A percentile compares a stretch with the other conserved stretches of the same genome.
Conservation (phyloP, 2,888 invertebrate genomes). For the Ceriagrion tenellum region DNA sequence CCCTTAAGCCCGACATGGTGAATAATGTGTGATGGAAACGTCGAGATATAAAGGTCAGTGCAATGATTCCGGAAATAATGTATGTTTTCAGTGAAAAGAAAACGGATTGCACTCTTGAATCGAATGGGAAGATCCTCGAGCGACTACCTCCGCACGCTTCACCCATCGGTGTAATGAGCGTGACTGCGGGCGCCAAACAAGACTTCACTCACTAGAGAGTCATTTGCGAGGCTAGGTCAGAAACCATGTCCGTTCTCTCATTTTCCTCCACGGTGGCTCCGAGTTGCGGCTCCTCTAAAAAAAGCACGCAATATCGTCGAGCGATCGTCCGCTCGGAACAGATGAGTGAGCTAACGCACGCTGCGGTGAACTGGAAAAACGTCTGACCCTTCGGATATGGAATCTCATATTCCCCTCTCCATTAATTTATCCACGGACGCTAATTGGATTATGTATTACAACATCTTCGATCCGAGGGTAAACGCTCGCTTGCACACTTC, state of each 20-base stretch:
- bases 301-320: background rate
- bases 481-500: too few relatives aligned
- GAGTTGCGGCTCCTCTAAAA: background rate
- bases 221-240: background rate
- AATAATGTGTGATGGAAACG: background rate
- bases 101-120: background rate
- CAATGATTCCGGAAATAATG: background rate
- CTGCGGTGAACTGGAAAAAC: background rate
- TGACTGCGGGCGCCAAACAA: background rate
- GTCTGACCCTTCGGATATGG: background rate
- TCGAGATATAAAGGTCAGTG: background rate
- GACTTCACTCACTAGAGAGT: background rate
- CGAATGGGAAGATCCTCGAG: background rate
- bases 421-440: too few relatives aligned
- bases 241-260: background rate
- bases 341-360: background rate
- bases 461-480: too few relatives aligned
- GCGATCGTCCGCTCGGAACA: background rate
- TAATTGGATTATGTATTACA: too few relatives aligned
- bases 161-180: background rate
- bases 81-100: background rate
- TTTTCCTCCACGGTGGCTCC: background rate
- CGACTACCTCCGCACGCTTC: background rate
- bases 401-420: background rate
- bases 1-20: background rate